These are phyloP conservation scores for Apantesis nais DNA, from an alignment of 2,888 invertebrate genomes.

Conservation along the genomic window DNA sequence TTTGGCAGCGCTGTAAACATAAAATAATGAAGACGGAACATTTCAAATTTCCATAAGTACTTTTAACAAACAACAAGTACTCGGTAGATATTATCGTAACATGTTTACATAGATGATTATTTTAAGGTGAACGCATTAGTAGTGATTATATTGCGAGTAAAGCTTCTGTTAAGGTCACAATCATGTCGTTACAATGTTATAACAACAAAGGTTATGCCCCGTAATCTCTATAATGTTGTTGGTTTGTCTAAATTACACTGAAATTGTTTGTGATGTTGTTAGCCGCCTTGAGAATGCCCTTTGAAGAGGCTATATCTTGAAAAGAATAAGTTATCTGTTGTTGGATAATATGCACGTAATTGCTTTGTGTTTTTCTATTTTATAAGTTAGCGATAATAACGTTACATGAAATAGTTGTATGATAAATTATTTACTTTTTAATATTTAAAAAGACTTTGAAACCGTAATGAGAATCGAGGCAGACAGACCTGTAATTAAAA, in stretches of 20 bases:
- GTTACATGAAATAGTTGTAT: background rate
- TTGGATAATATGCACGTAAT: background rate
- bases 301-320: background rate
- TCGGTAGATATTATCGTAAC: background rate
- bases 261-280: conserved; percentile 12
- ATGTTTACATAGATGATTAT: conserved; percentile 12
- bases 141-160: conserved; percentile 19
- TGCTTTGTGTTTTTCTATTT: background rate
- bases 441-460: background rate
- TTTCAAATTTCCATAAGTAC: background rate
- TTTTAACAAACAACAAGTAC: background rate
- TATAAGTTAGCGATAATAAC: background rate
- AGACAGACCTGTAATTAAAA: background rate
- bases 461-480: background rate
- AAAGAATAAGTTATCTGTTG: background rate
- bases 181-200: conserved; percentile 12
- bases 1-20: conserved; percentile 1
- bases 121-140: conserved; percentile 13
- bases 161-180: conserved; percentile 3
- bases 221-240: conserved; percentile 10
- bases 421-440: background rate
- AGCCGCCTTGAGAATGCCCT: conserved; percentile 5
- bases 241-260: conserved; percentile 11
- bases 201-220: conserved; percentile 11
- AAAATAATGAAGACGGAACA: conserved; percentile 1